Evolutionary conservation across 2,113 vertebrate genomes (phyloP).

Genomic region (Trochalopteron elliotii): DNA sequence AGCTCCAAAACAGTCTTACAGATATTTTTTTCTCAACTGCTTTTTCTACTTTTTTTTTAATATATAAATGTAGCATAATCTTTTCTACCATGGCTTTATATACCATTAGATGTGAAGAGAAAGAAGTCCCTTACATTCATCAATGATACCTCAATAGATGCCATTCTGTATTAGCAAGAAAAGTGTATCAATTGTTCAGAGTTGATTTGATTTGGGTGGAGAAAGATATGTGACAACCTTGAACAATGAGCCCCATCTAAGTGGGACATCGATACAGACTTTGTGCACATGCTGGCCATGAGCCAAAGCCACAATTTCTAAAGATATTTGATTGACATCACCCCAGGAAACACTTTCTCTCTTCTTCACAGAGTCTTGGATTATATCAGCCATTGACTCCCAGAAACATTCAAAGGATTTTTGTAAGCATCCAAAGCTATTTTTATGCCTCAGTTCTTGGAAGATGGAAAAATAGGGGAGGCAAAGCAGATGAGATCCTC

Average conservation of each 20-base stretch:
- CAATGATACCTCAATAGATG: neutral
- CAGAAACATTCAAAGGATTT: neutral
- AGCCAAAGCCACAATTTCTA: neutral
- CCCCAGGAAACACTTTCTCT: neutral
- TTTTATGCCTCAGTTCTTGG: neutral
- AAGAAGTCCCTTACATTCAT: neutral
- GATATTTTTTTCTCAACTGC: neutral
- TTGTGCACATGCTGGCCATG: neutral
- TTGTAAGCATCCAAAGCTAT: neutral
- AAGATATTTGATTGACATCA: neutral
- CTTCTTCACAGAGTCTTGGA: neutral
- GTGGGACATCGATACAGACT: accelerated
- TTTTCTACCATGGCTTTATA: neutral
- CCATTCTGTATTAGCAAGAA: neutral
- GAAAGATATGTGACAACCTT: neutral
- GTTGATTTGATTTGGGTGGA: neutral
- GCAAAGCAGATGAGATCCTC: neutral
- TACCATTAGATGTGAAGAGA: neutral
- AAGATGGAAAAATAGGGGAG: neutral
- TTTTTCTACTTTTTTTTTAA: neutral
- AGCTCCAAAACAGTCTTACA: neutral
- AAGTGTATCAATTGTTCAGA: neutral
- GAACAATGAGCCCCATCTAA: neutral
- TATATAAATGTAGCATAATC: neutral
- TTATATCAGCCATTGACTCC: neutral